Evolutionary conservation across 1,140 invertebrate genomes (phyloP).

Genomic region (Drosophila jambulina): DNA sequence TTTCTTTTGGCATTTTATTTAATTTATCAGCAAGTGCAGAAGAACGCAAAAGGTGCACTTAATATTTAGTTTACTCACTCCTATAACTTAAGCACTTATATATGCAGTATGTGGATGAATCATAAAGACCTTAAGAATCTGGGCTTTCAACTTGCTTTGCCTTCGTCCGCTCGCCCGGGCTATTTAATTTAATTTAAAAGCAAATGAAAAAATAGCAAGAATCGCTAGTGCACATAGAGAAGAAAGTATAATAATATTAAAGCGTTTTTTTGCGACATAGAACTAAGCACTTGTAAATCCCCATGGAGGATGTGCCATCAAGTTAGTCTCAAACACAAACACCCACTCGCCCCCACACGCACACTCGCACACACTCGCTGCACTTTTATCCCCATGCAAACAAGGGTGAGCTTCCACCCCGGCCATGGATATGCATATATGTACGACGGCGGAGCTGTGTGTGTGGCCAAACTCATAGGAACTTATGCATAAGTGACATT

Average conservation of each 20-base stretch:
- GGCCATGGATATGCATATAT: conserved; percentile 51
- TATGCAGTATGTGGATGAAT: background rate
- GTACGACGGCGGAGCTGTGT: conserved; percentile 3
- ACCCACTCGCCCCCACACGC: conserved; percentile 41
- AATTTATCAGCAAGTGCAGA: background rate
- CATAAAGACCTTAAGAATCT: conserved; percentile 36
- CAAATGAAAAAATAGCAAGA: conserved; percentile 53
- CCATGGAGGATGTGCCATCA: conserved; percentile 83
- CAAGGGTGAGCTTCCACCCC: conserved; percentile 56
- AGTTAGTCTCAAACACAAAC: conserved; percentile 82
- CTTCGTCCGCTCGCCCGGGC: conserved; percentile 10
- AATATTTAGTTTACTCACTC: background rate
- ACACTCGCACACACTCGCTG: conserved; percentile 45
- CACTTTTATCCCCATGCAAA: conserved; percentile 77
- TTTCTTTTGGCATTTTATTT: background rate
- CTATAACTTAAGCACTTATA: background rate
- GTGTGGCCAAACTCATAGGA: conserved; percentile 77
- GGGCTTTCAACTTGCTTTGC: conserved; percentile 56
- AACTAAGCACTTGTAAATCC: conserved; percentile 84
- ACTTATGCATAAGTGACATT: conserved; percentile 85
- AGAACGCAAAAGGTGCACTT: too few species aligned
- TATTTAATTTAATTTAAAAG: conserved; percentile 77
- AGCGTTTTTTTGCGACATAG: conserved; percentile 82
- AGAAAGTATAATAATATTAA: conserved; percentile 84
- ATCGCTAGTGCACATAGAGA: conserved; percentile 70